Percentiles rank a stretch among this genome's conserved stretches.
Evolutionary conservation across 1,140 invertebrate species (phyloP).

Genomic region (Apis dorsata): DNA sequence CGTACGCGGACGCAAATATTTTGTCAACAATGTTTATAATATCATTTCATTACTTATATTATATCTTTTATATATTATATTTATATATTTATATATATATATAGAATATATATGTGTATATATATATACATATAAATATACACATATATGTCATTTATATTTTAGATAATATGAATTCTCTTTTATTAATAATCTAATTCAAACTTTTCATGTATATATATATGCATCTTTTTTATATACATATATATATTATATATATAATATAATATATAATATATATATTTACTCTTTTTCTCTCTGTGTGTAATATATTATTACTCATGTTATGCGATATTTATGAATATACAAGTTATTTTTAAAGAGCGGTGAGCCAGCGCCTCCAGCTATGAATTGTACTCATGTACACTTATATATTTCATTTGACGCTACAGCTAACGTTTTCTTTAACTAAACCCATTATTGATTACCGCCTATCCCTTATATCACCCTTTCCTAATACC

Average conservation of each 20-base stretch:
- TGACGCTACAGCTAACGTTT: conserved; percentile 61
- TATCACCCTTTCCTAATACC: conserved; percentile 60
- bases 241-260: conserved; percentile 73
- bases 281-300: conserved; percentile 59
- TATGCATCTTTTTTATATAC: conserved; percentile 26
- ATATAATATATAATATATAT: conserved; percentile 75
- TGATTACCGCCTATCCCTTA: conserved; percentile 60
- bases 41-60: conserved; percentile 59
- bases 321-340: conserved; percentile 77
- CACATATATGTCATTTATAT: conserved; percentile 59
- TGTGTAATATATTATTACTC: conserved; percentile 73
- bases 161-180: conserved; percentile 71
- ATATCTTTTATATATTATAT: conserved; percentile 47
- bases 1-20: conserved; percentile 75
- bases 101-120: conserved; percentile 47
- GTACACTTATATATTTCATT: conserved; percentile 65
- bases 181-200: conserved; percentile 71
- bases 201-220: conserved; percentile 38
- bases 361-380: conserved; percentile 72
- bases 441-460: conserved; percentile 65
- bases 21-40: conserved; percentile 76
- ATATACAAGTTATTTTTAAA: conserved; percentile 77
- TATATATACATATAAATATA: conserved; percentile 57
- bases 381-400: conserved; percentile 64
- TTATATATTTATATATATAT: conserved; percentile 35